Conservation (phyloP, 2,888 invertebrate genomes). For the Argyresthia goedartella region DNA sequence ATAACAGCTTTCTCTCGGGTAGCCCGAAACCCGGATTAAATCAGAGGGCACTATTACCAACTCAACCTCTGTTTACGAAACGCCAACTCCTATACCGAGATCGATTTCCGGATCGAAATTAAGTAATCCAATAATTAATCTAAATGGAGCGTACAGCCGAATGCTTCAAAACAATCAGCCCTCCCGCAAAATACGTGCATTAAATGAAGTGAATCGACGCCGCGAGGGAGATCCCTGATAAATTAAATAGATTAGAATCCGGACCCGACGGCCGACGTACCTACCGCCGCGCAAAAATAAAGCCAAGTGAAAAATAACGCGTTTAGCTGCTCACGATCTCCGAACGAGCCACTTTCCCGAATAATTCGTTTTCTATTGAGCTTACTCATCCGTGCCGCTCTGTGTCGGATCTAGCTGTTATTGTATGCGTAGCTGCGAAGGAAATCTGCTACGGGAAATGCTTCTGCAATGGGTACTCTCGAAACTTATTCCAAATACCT, state of each 20-base stretch:
- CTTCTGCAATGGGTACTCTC: no score
- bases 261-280: slow-evolving; percentile 57
- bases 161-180: slow-evolving; percentile 71
- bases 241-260: slow-evolving; percentile 72
- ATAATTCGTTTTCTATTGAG: slow-evolving; percentile 17
- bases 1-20: no score
- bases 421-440: not conserved
- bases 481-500: no score
- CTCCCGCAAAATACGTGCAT: slow-evolving; percentile 70
- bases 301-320: slow-evolving; percentile 59
- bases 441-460: not conserved
- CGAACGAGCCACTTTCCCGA: slow-evolving; percentile 28
- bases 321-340: slow-evolving; percentile 32
- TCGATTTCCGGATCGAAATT: slow-evolving; percentile 29
- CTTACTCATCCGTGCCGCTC: slow-evolving; percentile 2
- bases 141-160: slow-evolving; percentile 70
- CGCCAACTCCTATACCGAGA: no score
- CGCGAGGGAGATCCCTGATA: slow-evolving; percentile 62
- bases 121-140: slow-evolving; percentile 72
- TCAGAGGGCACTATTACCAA: no score
- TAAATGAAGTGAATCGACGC: slow-evolving; percentile 71
- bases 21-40: no score
- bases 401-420: not conserved
- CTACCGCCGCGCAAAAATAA: slow-evolving; percentile 59
- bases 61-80: no score